A percentile compares a stretch with the other conserved stretches of the same genome.
Conservation (phyloP, 2,113 vertebrate species). For the Siphamia tubifer region DNA sequence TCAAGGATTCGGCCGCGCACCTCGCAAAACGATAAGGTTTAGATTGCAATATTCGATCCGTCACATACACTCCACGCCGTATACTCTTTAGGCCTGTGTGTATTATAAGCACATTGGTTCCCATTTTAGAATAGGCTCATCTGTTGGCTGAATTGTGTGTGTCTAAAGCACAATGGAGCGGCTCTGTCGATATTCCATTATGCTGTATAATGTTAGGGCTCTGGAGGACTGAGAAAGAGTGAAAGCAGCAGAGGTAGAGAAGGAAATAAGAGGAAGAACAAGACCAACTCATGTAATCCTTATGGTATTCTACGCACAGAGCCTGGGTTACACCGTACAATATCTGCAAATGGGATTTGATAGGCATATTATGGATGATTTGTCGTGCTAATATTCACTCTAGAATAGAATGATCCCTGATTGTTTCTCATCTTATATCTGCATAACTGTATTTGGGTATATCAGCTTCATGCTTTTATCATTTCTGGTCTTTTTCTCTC, state of each 20-base stretch:
- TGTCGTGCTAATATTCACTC: slow-evolving; percentile 47
- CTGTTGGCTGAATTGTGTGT: slow-evolving; percentile 30
- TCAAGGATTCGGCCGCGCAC: slow-evolving; percentile 41
- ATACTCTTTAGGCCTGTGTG: neutral
- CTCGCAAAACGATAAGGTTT: slow-evolving; percentile 59
- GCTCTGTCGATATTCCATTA: slow-evolving; percentile 66
- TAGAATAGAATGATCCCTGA: slow-evolving; percentile 19
- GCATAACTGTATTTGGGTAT: slow-evolving; percentile 29
- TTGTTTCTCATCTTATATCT: slow-evolving; percentile 39
- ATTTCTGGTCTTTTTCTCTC: neutral
- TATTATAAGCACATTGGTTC: slow-evolving; percentile 35
- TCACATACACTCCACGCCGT: slow-evolving; percentile 36
- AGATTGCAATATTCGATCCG: slow-evolving; percentile 59
- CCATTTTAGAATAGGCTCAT: slow-evolving; percentile 42
- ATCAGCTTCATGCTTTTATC: slow-evolving; percentile 7
- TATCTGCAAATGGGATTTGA: slow-evolving; percentile 64
- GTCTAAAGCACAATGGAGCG: slow-evolving; percentile 51
- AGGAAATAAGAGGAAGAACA: slow-evolving; percentile 22
- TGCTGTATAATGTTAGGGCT: slow-evolving; percentile 58
- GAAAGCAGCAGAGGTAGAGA: slow-evolving; percentile 15
- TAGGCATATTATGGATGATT: slow-evolving; percentile 43
- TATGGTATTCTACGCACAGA: slow-evolving; percentile 26
- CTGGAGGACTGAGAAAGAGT: slow-evolving; percentile 33
- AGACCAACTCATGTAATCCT: slow-evolving; percentile 54
- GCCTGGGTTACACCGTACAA: slow-evolving; percentile 22